Evolutionary conservation across 2,888 invertebrate genomes (phyloP).

Genomic region (Nipponacmea schrenckii): DNA sequence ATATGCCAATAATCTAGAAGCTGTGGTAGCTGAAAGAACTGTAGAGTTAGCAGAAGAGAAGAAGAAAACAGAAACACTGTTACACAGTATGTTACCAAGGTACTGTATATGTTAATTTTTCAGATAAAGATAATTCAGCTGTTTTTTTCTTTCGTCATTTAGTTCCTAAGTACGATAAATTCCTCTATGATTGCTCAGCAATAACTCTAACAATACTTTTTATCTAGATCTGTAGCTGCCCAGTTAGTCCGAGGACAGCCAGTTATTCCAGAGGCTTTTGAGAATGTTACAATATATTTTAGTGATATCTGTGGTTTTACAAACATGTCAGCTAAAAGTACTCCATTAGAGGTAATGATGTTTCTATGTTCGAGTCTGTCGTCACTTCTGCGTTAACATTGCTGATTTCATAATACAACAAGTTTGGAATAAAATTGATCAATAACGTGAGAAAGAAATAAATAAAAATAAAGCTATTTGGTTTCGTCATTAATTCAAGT

Average conservation of each 20-base stretch:
- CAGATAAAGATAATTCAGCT: not conserved
- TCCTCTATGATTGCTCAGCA: not conserved
- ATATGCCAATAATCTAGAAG: constrained; percentile 94
- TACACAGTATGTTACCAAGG: constrained; percentile 70
- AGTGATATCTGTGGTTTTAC: constrained; percentile 77
- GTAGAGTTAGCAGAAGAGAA: constrained; percentile 94
- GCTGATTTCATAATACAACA: too few species aligned
- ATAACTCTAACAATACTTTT: not conserved
- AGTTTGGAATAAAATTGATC: too few species aligned
- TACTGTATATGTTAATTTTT: constrained; percentile 45
- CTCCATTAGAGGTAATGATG: constrained; percentile 52
- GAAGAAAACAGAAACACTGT: constrained; percentile 92
- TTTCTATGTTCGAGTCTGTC: not conserved
- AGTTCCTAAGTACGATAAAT: not conserved
- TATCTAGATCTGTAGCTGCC: constrained; percentile 76
- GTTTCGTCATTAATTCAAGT: too few species aligned
- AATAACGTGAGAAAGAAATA: too few species aligned
- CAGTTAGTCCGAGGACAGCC: constrained; percentile 88
- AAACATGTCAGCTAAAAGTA: constrained; percentile 56
- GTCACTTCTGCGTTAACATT: too few species aligned
- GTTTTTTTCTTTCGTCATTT: not conserved
- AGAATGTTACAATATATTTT: constrained; percentile 90
- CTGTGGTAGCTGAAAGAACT: constrained; percentile 90
- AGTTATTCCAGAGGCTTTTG: constrained; percentile 90
- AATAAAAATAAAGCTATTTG: too few species aligned